Base-by-base conservation (phyloP, 92 coral and sea anemone species). In the Porites lobata region DNA sequence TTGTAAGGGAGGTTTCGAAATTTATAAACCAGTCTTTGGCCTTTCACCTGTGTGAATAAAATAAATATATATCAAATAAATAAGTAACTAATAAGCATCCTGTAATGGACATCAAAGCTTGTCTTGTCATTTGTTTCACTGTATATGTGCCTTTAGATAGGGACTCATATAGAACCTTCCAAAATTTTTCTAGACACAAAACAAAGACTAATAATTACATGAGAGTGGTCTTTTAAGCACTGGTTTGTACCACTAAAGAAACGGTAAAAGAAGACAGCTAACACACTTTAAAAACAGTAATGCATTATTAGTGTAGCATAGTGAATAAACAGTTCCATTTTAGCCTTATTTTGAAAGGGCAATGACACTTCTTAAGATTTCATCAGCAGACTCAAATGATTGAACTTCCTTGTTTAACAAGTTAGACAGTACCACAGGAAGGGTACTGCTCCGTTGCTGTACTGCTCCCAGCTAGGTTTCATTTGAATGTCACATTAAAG, bases 21-120 rank as follows among this genome's bases (percentile, higher is more conserved):
- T 80, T 90, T 93, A 87, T 95, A 95, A 15, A 95, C 98, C 59
- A 95, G 91, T 38, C 94, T 83, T 84, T 95, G 96, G 15, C 96
- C 98, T 69, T 92, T 91, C 0, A 95, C 98, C 98, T 95, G 80
- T 15, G 24, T 22, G 54, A 53, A 53, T 22, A 74, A 18, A 81
- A 53, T 15, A 18, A 69, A 18, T 22, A 26, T 11, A 12, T 29
- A 17, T 51, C 24, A 56, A 52, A 73, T 15, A 51, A n/a, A 7
- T 38, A 38, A 38, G 47, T 38, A 38, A 32, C 0, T 38, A 38
- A 38, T 38, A 4, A 4, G 47, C 47, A 38, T 38, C 5, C 47
- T 3, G 0, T 56, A 56, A 56, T 56, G 61, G 61, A 2, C 14
- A 56, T 56, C 13, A 56, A 10, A 56, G 15, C 61, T 56, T 56